phyloP scores from a whole-genome alignment of 2,888 invertebrate genomes.

The Congeria kusceri region DNA sequence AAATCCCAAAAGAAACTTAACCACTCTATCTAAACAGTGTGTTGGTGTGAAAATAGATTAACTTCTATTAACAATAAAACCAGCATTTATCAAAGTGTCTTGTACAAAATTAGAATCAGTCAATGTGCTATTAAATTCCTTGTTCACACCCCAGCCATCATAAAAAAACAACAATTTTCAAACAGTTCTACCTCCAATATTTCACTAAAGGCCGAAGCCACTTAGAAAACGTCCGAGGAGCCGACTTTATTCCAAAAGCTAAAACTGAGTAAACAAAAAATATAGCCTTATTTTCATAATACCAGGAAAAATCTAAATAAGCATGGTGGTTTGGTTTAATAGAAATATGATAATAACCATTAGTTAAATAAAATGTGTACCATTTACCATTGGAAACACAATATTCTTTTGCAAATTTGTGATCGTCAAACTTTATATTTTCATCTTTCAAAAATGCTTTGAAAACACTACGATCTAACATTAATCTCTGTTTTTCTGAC shows the following conservation, averaged over 20 bases:
- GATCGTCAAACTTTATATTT: background rate
- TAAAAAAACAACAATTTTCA: background rate
- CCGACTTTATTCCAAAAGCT: no score
- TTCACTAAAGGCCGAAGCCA: background rate
- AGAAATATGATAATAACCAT: background rate
- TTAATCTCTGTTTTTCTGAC: background rate
- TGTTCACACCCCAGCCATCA: background rate
- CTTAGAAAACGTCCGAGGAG: background rate
- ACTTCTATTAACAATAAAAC: background rate
- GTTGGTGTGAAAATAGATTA: background rate
- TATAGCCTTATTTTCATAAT: background rate
- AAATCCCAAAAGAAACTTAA: background rate
- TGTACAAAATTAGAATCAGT: background rate
- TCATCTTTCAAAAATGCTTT: background rate
- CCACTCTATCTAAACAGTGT: background rate
- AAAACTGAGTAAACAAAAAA: background rate
- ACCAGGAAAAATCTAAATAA: background rate
- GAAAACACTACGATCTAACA: background rate
- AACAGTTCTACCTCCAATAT: background rate
- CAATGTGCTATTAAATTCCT: background rate
- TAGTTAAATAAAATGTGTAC: background rate
- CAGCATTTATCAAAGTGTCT: background rate
- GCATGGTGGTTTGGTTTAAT: background rate
- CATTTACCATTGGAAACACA: background rate
- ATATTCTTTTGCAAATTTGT: background rate